These are phyloP conservation scores for Nesoenas mayeri DNA, from an alignment of 2,113 vertebrate genomes.

Conservation along the genomic window DNA sequence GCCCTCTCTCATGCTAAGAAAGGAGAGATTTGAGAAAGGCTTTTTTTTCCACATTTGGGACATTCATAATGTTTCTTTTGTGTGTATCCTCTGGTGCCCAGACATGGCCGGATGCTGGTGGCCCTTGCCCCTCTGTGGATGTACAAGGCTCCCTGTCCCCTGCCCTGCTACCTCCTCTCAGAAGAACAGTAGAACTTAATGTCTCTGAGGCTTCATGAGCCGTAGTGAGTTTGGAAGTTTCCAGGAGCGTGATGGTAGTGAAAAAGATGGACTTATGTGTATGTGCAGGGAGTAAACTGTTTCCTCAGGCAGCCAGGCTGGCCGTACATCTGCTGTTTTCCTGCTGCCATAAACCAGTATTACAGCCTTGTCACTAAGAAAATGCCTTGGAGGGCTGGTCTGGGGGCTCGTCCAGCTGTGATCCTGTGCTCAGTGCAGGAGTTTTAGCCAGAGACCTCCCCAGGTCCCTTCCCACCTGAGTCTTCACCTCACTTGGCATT, in stretches of 20 bases:
- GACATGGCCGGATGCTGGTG: background rate
- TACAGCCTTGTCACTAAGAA: background rate
- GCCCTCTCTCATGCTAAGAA: background rate
- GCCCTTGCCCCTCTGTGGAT: background rate
- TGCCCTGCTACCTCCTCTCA: background rate
- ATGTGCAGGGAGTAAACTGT: background rate
- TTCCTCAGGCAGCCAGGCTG: rapidly evolving
- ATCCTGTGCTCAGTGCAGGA: background rate
- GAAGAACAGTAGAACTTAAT: background rate
- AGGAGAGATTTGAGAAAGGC: background rate
- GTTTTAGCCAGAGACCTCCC: background rate
- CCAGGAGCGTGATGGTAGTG: background rate
- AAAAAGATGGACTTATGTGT: rapidly evolving
- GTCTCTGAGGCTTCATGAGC: background rate
- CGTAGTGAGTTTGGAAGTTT: background rate
- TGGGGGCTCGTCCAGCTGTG: background rate
- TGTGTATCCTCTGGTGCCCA: background rate
- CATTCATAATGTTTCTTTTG: background rate
- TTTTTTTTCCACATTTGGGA: background rate
- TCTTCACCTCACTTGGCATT: background rate
- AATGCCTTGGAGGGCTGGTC: background rate
- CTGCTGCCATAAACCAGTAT: background rate
- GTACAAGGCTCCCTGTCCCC: background rate
- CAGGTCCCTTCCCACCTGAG: background rate
- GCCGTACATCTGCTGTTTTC: background rate